Evolutionary conservation across 2,888 invertebrate genomes (phyloP), one percentile per base, ranked within the genome.

Genomic region (Amiota minor): DNA sequence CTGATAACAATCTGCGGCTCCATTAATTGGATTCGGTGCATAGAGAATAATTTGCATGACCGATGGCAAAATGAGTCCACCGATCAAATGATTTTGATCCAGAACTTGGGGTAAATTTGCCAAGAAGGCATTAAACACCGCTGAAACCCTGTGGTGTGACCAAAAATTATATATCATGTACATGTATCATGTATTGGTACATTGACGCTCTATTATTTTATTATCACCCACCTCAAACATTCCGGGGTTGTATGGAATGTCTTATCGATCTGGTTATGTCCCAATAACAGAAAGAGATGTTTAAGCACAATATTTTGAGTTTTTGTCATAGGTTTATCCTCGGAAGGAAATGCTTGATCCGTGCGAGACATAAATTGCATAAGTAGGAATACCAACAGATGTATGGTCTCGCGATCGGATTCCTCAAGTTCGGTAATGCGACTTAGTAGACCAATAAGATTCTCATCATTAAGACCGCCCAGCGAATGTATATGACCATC

Each of bases 81-180:
- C 98, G 92, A 99, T 97, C 77, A 95, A 91, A 88, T 98, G 97
- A 90, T 99, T 99, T 89, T 97, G 96, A 89, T 99, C 99, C 86
- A 99, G 88, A 12, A 99, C 93, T 91, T 97, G 97, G 0, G 98
- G 97, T 76, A 99, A 90, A 87, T 97, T 98, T 47, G 97, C 94
- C 88, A 99, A 91, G 88, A 98, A 99, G 1, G 97, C 97, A 90
- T 98, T 98, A 91, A 98, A 98, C 1, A 98, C 97, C 0, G 98
- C 95, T 0, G 98, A 98, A 74, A 93, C 92, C 83, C 98, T 96
- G 70, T 35, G 35, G 35, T 35, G 35, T 6, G 2, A 68, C 14
- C 6, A 61, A 55, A 11, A 18, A 46, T 35, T 59, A 56, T 69
- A 45, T 16, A 72, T 18, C 16, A 16, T 55, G 16, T 23, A 8